Evolutionary conservation across 2,888 invertebrate species (phyloP), one percentile per base, ranked within the genome.

Genomic region (Hypena proboscidalis): DNA sequence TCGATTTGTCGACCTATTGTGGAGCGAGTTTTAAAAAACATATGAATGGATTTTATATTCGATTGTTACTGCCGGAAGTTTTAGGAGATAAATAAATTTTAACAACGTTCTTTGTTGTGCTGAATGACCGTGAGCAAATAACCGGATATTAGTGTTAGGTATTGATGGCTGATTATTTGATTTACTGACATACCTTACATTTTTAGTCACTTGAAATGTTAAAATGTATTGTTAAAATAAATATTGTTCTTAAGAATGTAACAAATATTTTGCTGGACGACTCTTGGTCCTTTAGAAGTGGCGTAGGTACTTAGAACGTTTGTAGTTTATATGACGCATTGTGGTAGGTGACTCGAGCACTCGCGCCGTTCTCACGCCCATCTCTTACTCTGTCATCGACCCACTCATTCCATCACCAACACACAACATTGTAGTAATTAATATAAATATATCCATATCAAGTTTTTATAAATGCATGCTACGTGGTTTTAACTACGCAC

Each of bases 371-470:
- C 84, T 72, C 84, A 84, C 83, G 79, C 67, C 41, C 35, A 44
- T 35, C 57, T 59, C 63, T 59, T 60, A 64, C 53, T 62, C 70
- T 67, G 72, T 79, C 82, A 72, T 63, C 82, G 50, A 22, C 57
- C 55, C 63, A 71, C 58, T 81, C 56, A 64, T 52, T 77, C 72
- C 50, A 67, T 83, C 80, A 70, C n/a, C n/a, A n/a, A n/a, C n/a
- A 58, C 77, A 66, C 62, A 39, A 34, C 40, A 42, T 44, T 56
- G 62, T 48, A 64, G 47, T 50, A 47, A 47, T 59, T 47, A 51
- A 27, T 39, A 45, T 36, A 29, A 29, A 36, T 49, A 8, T 42
- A 23, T 22, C n/a, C 22, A 22, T n/a, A n/a, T n/a, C n/a, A n/a
- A n/a, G n/a, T n/a, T n/a, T n/a, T n/a, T n/a, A n/a, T n/a, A n/a